Evolutionary conservation across 1,140 invertebrate species (phyloP).

Genomic region (Drosophila truncata): DNA sequence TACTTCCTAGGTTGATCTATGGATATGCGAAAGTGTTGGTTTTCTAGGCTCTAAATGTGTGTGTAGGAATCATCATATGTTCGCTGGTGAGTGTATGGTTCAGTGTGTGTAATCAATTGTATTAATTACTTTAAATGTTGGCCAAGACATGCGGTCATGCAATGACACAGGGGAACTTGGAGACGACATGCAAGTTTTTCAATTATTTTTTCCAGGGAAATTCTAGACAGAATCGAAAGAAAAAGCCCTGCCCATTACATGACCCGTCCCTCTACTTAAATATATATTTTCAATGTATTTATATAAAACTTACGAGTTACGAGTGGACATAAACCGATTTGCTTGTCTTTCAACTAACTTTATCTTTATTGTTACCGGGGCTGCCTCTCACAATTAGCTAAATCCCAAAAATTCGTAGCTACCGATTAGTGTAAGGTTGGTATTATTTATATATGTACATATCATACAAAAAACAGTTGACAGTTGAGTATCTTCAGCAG

Average conservation of each 20-base stretch:
- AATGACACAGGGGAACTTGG: conserved; percentile 9
- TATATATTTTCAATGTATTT: conserved; percentile 35
- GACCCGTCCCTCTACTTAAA: conserved; percentile 44
- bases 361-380: conserved; percentile 43
- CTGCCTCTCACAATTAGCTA: conserved; percentile 60
- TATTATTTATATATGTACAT: conserved; percentile 73
- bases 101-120: conserved; percentile 69
- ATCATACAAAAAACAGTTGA: conserved; percentile 56
- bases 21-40: conserved; percentile 68
- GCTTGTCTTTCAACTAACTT: conserved; percentile 56
- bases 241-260: conserved; percentile 22
- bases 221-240: neutral
- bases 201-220: neutral
- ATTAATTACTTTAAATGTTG: conserved; percentile 76
- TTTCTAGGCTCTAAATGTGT: conserved; percentile 60
- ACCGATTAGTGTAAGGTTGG: conserved; percentile 58
- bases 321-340: conserved; percentile 82
- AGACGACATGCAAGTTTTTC: neutral
- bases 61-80: conserved; percentile 74
- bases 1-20: conserved; percentile 63
- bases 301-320: conserved; percentile 70
- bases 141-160: conserved; percentile 67
- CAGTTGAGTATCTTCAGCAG: conserved; percentile 30
- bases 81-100: conserved; percentile 54
- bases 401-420: conserved; percentile 65